A percentile compares a stretch with the other conserved stretches of the same genome.
Evolutionary conservation across 2,113 vertebrate genomes (phyloP).

Genomic region (Coturnix japonica): DNA sequence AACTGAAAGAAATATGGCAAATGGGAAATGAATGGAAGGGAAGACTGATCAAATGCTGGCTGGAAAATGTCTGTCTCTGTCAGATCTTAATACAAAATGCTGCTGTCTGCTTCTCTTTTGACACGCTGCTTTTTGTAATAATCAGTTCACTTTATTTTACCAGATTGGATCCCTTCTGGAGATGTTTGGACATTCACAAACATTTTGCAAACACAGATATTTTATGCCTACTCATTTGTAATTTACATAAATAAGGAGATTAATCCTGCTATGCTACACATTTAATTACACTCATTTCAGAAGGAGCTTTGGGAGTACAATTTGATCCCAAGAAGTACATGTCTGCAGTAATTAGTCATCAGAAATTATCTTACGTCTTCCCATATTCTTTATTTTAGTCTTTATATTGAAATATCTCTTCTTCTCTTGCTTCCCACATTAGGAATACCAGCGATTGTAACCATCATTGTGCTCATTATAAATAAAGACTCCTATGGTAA

Average conservation of each 20-base stretch:
- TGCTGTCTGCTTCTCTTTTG: slow-evolving; percentile 47
- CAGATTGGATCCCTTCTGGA: slow-evolving; percentile 74
- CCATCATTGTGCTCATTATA: slow-evolving; percentile 79
- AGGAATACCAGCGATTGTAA: slow-evolving; percentile 86
- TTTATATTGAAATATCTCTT: background rate
- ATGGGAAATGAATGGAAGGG: background rate
- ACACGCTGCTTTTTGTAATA: slow-evolving; percentile 53
- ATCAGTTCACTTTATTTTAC: slow-evolving; percentile 52
- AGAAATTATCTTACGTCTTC: background rate
- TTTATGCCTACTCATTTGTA: slow-evolving; percentile 60
- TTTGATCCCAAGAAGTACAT: background rate
- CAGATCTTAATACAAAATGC: background rate
- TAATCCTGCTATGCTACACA: background rate
- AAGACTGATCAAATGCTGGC: slow-evolving; percentile 3
- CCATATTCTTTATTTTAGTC: background rate
- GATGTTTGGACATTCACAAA: slow-evolving; percentile 69
- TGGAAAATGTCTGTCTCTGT: background rate
- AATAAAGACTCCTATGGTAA: slow-evolving; percentile 83
- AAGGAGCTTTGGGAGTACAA: background rate
- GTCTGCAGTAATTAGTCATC: background rate
- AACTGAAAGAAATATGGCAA: background rate
- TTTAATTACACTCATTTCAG: background rate
- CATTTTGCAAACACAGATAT: slow-evolving; percentile 75
- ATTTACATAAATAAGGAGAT: slow-evolving; percentile 57
- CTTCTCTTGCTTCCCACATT: slow-evolving; percentile 38